These are phyloP conservation scores for Parnassius glacialis DNA, from an alignment of 2,888 invertebrate species.

Conservation along the genomic window DNA sequence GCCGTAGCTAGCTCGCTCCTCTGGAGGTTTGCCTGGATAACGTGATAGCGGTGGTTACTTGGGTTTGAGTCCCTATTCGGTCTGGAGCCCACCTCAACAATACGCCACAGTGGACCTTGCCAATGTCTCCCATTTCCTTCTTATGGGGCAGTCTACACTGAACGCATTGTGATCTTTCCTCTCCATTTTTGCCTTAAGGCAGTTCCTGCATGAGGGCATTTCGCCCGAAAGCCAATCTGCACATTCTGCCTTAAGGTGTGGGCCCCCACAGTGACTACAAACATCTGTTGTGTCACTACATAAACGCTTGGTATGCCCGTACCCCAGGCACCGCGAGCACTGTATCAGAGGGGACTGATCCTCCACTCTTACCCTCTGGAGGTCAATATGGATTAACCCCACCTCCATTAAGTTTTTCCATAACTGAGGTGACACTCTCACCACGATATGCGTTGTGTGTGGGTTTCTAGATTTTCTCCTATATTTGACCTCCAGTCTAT, in stretches of 20 bases:
- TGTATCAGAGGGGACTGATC: too few relatives aligned
- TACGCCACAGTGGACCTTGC: neutral
- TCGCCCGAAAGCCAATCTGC: neutral
- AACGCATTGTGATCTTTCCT: too few relatives aligned
- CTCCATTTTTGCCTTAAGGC: neutral
- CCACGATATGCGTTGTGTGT: neutral
- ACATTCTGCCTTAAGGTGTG: neutral
- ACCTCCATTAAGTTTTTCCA: neutral
- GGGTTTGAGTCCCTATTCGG: too few relatives aligned
- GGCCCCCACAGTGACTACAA: slow-evolving; percentile 4
- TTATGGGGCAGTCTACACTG: too few relatives aligned
- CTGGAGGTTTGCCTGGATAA: neutral
- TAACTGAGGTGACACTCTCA: neutral
- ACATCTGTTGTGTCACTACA: too few relatives aligned
- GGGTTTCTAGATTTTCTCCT: neutral
- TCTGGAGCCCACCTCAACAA: neutral
- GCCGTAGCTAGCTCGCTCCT: neutral
- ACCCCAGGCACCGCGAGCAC: too few relatives aligned
- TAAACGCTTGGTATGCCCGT: too few relatives aligned
- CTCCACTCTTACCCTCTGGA: too few relatives aligned
- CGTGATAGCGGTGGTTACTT: neutral
- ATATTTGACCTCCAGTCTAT: neutral
- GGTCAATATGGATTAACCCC: too few relatives aligned
- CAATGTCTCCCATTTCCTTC: neutral
- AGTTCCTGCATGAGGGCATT: neutral